These are phyloP conservation scores for Aphis craccivora DNA, from an alignment of 1,140 invertebrate species.

Conservation along the genomic window DNA sequence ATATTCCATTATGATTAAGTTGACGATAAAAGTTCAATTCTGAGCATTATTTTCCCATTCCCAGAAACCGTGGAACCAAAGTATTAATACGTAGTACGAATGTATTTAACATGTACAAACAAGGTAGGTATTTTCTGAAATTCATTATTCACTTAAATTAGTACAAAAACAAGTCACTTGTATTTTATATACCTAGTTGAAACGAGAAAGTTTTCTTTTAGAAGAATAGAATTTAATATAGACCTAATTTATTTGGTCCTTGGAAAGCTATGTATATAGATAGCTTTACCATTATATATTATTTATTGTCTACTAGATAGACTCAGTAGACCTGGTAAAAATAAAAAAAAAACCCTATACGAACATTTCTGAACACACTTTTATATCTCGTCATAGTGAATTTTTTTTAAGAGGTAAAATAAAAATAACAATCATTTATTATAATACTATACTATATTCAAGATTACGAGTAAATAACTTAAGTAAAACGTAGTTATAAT, in stretches of 20 bases:
- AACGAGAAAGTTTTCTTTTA: too few species aligned
- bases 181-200: not conserved
- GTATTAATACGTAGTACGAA: not conserved
- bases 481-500: not conserved
- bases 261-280: not conserved
- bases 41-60: not conserved
- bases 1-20: conserved; percentile 7
- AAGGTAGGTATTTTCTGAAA: not conserved
- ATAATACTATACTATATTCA: not conserved
- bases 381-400: not conserved
- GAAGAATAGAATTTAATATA: not conserved
- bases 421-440: not conserved
- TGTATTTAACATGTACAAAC: not conserved
- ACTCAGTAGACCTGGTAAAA: not conserved
- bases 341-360: not conserved
- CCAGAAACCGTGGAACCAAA: not conserved
- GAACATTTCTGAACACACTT: not conserved
- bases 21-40: not conserved
- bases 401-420: not conserved
- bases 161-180: not conserved
- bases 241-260: not conserved
- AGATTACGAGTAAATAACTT: not conserved
- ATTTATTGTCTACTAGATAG: not conserved
- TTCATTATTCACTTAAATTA: not conserved
- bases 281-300: not conserved